Percentiles rank a stretch among this genome's conserved stretches.
Conservation (phyloP, 2,888 invertebrate species). For the Synanthedon vespiformis region DNA sequence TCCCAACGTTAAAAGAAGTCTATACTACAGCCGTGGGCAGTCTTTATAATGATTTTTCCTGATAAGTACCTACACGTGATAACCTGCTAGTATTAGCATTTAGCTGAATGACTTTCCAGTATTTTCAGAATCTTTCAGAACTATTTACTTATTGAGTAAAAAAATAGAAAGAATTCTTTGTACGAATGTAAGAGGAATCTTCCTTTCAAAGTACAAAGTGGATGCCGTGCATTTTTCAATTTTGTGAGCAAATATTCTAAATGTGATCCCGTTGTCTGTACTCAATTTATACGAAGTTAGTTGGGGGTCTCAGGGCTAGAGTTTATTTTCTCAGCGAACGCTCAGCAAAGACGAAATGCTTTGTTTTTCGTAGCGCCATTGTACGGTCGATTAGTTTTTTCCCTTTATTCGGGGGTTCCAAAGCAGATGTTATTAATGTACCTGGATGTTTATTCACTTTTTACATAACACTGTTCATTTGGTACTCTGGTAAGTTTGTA, state of each 20-base stretch:
- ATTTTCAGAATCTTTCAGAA: too few species aligned
- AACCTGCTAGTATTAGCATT: too few species aligned
- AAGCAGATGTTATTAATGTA: constrained; percentile 27
- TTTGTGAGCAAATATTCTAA: constrained; percentile 30
- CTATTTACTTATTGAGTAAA: too few species aligned
- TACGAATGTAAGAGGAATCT: too few species aligned
- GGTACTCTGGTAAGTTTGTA: too few species aligned
- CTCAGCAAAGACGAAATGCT: constrained; percentile 30
- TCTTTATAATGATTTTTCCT: too few species aligned
- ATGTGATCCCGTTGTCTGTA: constrained; percentile 32
- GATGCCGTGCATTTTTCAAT: constrained; percentile 20
- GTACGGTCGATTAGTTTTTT: constrained; percentile 41
- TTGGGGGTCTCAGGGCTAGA: constrained; percentile 29
- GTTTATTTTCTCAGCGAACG: constrained; percentile 45
- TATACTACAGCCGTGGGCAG: too few species aligned
- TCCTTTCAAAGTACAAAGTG: too few species aligned
- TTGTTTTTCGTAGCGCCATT: constrained; percentile 35
- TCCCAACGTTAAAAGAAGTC: too few species aligned
- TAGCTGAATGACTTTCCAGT: too few species aligned
- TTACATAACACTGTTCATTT: not conserved
- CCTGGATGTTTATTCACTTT: constrained; percentile 4
- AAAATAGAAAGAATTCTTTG: too few species aligned
- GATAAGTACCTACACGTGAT: too few species aligned
- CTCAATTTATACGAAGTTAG: constrained; percentile 37
- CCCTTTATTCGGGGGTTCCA: constrained; percentile 31